Base-by-base conservation (phyloP, 2,797 vertebrate species). In the Micromesistius poutassou region DNA sequence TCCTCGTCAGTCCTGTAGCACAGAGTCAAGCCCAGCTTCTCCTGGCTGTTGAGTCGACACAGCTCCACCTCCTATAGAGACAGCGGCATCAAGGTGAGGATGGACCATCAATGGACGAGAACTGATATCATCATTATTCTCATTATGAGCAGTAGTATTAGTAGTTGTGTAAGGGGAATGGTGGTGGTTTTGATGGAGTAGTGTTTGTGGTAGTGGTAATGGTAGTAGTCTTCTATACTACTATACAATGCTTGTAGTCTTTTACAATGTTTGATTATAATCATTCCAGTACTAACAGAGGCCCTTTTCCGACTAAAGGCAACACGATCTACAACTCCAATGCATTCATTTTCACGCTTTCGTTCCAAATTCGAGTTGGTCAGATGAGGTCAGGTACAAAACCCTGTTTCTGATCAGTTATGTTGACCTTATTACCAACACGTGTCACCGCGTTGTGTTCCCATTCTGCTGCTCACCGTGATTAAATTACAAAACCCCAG, bases 1-100 rank as follows among this genome's bases (percentile, higher is more conserved):
- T 99, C 97, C 76, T 99, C 97, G 76, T 99, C 97, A 0, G 97
- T 99, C 87, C 97, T 93, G 93, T 99, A 99, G 85, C 97, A 99
- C 82, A 99, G 94, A 50, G 98, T 99, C 83, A 99, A 90, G 0
- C 98, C 98, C 81, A 99, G 89, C 91, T 97, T 98, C 90, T 99
- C 97, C 79, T 98, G 96, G 92, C 94, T 97, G 93, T 89, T 95
- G 87, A 96, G 74, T 50, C 97, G 96, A 83, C 95, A 97, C 85
- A 99, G 85, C 89, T 98, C 96, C 77, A 99, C 96, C 89, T 98
- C 97, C 98, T 99, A 70, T 4, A 25, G 0, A 71, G 46, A 72
- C 50, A 1, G 7, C 62, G 7, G 0, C 1, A 28, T 28, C 1
- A 10, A 2, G 62, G n/a, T 66, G n/a, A 66, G n/a, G 19, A 62